Evolutionary conservation across 1,140 invertebrate species (phyloP).

Genomic region (Stenopsyche tienmushanensis): DNA sequence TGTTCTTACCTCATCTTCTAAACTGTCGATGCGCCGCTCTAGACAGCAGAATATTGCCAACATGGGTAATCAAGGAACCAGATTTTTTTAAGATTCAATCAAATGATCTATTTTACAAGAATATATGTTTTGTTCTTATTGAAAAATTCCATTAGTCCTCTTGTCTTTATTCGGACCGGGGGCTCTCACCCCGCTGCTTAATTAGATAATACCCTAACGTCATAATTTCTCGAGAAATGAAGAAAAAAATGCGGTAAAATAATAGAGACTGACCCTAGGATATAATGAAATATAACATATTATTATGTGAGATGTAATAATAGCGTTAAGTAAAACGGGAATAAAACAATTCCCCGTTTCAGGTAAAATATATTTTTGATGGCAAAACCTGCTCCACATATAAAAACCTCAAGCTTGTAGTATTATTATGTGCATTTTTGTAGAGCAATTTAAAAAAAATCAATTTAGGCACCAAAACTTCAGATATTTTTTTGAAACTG

Average conservation of each 20-base stretch:
- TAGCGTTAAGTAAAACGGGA: constrained; percentile 35
- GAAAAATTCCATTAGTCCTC: too few relatives aligned
- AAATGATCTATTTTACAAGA: too few relatives aligned
- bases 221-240: constrained; percentile 23
- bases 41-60: too few relatives aligned
- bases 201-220: constrained; percentile 1
- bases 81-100: not conserved
- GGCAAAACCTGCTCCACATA: too few relatives aligned
- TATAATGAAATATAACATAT: constrained; percentile 38
- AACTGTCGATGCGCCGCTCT: not conserved
- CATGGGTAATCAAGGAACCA: too few relatives aligned
- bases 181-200: not conserved
- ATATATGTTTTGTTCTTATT: too few relatives aligned
- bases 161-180: too few relatives aligned
- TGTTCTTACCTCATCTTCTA: not conserved
- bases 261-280: constrained; percentile 14
- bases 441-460: too few relatives aligned
- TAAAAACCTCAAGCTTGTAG: too few relatives aligned
- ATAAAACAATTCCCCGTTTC: constrained; percentile 24
- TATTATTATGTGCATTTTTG: too few relatives aligned
- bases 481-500: too few relatives aligned
- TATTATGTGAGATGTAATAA: constrained; percentile 36
- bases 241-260: constrained; percentile 16
- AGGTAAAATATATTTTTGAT: constrained; percentile 20
- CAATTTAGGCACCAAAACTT: too few relatives aligned